phyloP scores from a whole-genome alignment of 2,113 vertebrate species.

The Rhabdomys dilectus region DNA sequence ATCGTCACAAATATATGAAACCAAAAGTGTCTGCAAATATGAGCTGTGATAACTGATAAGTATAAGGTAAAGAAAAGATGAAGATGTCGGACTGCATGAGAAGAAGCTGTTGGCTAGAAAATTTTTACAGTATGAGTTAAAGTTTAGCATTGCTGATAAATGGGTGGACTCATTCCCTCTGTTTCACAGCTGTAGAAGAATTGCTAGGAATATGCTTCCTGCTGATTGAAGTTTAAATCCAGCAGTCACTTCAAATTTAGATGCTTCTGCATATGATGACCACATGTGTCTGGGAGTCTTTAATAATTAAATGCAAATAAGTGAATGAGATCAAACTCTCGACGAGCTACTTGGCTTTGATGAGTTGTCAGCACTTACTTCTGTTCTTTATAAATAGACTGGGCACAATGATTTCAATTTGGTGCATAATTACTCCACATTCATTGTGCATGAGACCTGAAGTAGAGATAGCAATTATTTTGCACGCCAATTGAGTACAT shows the following conservation, averaged over 20 bases:
- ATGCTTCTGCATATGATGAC: constrained; percentile 63
- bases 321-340: constrained; percentile 64
- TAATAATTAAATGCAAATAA: constrained; percentile 75
- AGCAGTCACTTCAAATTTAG: constrained; percentile 57
- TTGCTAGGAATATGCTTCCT: constrained; percentile 30
- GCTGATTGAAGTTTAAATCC: constrained; percentile 55
- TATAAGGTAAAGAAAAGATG: background rate
- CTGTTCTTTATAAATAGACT: constrained; percentile 72
- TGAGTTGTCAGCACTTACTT: constrained; percentile 68
- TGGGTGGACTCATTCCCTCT: background rate
- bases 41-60: background rate
- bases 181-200: constrained; percentile 31
- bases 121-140: background rate
- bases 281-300: constrained; percentile 68
- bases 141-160: constrained; percentile 36
- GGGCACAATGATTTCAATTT: constrained; percentile 41
- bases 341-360: constrained; percentile 70
- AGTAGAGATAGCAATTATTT: background rate
- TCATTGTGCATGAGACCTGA: background rate
- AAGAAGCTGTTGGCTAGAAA: background rate
- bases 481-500: background rate
- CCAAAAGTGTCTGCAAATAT: background rate
- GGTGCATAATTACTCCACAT: constrained; percentile 34
- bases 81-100: background rate
- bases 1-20: background rate